Conservation (phyloP, 2,113 vertebrate species). For the Sinocyclocheilus rhinocerous region DNA sequence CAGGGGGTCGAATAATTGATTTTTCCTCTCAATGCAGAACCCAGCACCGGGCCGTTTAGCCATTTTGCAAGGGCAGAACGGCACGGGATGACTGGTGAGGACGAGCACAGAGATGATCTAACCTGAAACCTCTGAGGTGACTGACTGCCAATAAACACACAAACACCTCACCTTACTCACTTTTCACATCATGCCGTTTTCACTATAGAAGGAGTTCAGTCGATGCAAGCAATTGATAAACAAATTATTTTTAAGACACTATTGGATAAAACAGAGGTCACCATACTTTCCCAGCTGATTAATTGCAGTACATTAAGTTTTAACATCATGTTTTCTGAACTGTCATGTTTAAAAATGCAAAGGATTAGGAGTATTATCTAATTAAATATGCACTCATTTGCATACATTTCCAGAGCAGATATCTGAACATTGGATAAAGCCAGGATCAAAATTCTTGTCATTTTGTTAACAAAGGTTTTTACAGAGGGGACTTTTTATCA, state of each 20-base stretch:
- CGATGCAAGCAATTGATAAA: too few relatives aligned
- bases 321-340: too few relatives aligned
- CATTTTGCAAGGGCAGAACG: constrained; percentile 72
- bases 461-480: too few relatives aligned
- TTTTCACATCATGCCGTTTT: too few relatives aligned
- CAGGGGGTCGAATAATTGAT: constrained; percentile 79
- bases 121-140: constrained; percentile 74
- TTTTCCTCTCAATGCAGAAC: constrained; percentile 73
- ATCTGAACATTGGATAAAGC: too few relatives aligned
- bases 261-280: too few relatives aligned
- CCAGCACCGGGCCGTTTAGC: constrained; percentile 75
- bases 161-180: not conserved
- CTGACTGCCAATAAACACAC: constrained; percentile 52
- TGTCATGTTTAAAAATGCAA: not conserved
- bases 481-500: too few relatives aligned
- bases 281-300: too few relatives aligned
- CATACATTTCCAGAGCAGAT: not conserved
- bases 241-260: too few relatives aligned
- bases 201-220: too few relatives aligned
- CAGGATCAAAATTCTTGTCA: too few relatives aligned
- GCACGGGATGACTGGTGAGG: constrained; percentile 68
- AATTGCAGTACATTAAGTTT: too few relatives aligned
- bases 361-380: not conserved
- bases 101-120: constrained; percentile 71
- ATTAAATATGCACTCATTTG: not conserved